Evolutionary conservation across 2,888 invertebrate genomes (phyloP).

Genomic region (Torymus aiolomorphi): DNA sequence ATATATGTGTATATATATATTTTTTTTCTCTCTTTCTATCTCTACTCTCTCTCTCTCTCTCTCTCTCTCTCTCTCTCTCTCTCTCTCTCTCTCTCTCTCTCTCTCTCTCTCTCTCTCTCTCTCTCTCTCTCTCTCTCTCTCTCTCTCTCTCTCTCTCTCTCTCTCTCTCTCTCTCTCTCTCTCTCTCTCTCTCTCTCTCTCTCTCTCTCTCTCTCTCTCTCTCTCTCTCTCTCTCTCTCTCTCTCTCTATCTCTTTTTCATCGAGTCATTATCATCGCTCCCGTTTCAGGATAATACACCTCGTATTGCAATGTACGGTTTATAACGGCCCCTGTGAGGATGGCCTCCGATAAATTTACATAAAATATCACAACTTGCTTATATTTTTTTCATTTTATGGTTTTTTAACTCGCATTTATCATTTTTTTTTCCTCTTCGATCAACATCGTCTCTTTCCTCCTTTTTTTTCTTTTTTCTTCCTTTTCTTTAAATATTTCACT

Average conservation of each 20-base stretch:
- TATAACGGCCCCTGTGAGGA: slow-evolving; percentile 57
- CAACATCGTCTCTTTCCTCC: no score
- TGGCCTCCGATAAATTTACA: slow-evolving; percentile 62
- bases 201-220: not conserved
- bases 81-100: not conserved
- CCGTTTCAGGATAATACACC: slow-evolving; percentile 11
- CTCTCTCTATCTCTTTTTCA: not conserved
- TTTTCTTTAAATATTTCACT: no score
- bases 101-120: not conserved
- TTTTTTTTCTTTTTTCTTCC: no score
- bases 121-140: no score
- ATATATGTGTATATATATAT: no score
- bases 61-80: not conserved
- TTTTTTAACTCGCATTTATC: slow-evolving; percentile 41
- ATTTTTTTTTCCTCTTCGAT: slow-evolving; percentile 12
- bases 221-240: no score
- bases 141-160: not conserved
- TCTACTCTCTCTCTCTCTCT: not conserved
- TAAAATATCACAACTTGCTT: slow-evolving; percentile 69
- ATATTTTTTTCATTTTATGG: slow-evolving; percentile 50
- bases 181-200: not conserved
- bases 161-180: not conserved
- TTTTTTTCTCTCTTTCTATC: no score
- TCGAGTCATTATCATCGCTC: slow-evolving; percentile 1
- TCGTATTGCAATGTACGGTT: slow-evolving; percentile 45